Evolutionary conservation across 2,113 vertebrate genomes (phyloP), one percentile per base, ranked within the genome.

Genomic region (Cyanoramphus novaezelandiae): DNA sequence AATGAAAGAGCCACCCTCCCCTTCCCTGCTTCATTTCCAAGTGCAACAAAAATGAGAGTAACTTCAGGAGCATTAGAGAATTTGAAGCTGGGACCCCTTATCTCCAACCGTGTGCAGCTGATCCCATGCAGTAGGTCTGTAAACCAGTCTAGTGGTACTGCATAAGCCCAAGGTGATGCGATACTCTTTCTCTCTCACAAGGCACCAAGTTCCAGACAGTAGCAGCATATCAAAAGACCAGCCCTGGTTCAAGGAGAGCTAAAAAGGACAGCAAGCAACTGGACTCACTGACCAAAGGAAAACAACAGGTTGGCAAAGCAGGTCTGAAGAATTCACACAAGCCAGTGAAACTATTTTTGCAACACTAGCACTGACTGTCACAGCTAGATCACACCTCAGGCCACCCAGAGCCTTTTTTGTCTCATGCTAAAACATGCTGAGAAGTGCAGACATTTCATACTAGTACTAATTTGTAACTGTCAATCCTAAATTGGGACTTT

Each of bases 151-250:
- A 14, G 23, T 80, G 53, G 53, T 37, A 46, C 59, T 46, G 21
- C 52, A 8, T 78, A 67, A 50, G 43, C 46, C 49, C 69, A 41
- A 44, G 23, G 39, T 82, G 35, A 81, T 21, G 25, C 0, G 0
- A 80, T 17, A 11, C 39, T 57, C 24, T 86, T 15, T 94, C 17
- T 94, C 16, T 72, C 17, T 84, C 52, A n/a, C 15, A 79, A 97
- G 96, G 93, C 69, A 47, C 93, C 81, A 97, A 93, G 86, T 74
- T 94, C 57, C 82, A 63, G 85, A 88, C 39, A 74, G 37, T 63
- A 88, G 15, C 78, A 63, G 50, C 33, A 11, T 59, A 82, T 87
- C 71, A 70, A 85, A 97, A 94, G 25, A 53, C 49, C 75, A 72
- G 49, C 44, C 33, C 25, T 64, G 23, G 1, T 62, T 94, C 90